Conservation (phyloP, 2,113 vertebrate species). For the Gallinago undulata region DNA sequence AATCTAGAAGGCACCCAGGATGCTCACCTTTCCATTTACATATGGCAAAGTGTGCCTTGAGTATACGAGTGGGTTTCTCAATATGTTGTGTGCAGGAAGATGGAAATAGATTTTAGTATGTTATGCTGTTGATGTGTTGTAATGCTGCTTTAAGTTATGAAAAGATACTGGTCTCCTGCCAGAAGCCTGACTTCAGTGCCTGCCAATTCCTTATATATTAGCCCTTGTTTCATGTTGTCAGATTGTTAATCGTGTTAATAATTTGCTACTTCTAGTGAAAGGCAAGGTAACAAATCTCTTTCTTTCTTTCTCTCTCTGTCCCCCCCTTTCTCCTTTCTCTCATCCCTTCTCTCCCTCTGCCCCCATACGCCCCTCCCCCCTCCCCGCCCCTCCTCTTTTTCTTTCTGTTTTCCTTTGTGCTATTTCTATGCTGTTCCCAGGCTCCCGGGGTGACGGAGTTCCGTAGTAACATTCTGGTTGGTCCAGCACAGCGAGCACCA, state of each 20-base stretch:
- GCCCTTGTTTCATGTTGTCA: slow-evolving; percentile 22
- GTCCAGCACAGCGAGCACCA: slow-evolving; percentile 68
- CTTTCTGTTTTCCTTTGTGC: background rate
- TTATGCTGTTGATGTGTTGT: background rate
- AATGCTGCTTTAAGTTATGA: background rate
- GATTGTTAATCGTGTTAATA: slow-evolving; percentile 45
- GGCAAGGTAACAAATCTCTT: slow-evolving; percentile 46
- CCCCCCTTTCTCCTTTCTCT: background rate
- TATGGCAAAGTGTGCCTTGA: background rate
- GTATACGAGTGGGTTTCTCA: background rate
- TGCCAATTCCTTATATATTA: background rate
- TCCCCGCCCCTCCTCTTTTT: background rate
- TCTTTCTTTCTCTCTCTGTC: background rate
- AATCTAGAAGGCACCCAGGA: background rate
- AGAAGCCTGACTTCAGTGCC: slow-evolving; percentile 16
- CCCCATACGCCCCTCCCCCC: background rate
- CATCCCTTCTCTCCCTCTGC: background rate
- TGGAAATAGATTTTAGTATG: background rate
- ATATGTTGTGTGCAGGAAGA: background rate
- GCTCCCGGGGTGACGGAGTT: slow-evolving; percentile 79
- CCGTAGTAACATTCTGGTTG: slow-evolving; percentile 76
- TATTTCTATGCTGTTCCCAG: slow-evolving; percentile 70
- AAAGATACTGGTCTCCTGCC: slow-evolving; percentile 9
- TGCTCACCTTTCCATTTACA: background rate
- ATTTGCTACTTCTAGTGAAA: slow-evolving; percentile 38